phyloP scores from a whole-genome alignment of 2,113 vertebrate genomes.

The Sisor rabdophorus region DNA sequence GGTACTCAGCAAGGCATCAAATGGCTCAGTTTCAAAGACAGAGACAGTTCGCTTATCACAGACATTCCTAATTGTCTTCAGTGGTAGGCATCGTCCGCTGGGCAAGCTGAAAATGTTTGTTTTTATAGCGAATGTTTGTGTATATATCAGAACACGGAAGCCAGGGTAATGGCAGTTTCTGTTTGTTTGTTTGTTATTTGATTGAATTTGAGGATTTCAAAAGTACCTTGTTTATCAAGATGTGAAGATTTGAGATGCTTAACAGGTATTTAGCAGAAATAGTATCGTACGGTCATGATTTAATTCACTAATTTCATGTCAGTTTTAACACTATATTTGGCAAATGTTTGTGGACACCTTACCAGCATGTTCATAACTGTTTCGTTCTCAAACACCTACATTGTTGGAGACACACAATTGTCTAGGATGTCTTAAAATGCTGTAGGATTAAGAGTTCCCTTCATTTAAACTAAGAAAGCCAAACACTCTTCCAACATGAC shows the following conservation, averaged over 20 bases:
- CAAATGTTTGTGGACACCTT: no score
- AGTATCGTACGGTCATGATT: background rate
- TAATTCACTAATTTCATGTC: background rate
- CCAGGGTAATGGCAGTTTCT: conserved; percentile 42
- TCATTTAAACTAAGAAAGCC: no score
- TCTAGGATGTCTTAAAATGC: no score
- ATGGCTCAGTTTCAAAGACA: conserved; percentile 22
- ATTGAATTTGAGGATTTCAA: conserved; percentile 38
- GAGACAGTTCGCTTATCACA: conserved; percentile 43
- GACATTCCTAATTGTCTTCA: conserved; percentile 36
- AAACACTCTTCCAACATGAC: no score
- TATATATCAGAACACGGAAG: conserved; percentile 48
- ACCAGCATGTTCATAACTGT: no score
- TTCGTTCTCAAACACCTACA: no score
- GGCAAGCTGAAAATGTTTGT: conserved; percentile 49
- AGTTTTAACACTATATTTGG: background rate
- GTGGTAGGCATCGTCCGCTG: conserved; percentile 36
- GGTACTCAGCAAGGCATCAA: conserved; percentile 41
- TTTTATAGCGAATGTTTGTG: conserved; percentile 51
- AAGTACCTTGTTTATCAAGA: conserved; percentile 38
- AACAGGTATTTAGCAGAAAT: conserved; percentile 13
- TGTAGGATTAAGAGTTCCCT: no score
- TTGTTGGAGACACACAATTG: no score
- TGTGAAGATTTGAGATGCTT: conserved; percentile 30
- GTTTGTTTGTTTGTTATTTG: conserved; percentile 45